These are phyloP conservation scores for Agonum fuliginosum DNA, from an alignment of 2,888 invertebrate genomes.

Conservation along the genomic window DNA sequence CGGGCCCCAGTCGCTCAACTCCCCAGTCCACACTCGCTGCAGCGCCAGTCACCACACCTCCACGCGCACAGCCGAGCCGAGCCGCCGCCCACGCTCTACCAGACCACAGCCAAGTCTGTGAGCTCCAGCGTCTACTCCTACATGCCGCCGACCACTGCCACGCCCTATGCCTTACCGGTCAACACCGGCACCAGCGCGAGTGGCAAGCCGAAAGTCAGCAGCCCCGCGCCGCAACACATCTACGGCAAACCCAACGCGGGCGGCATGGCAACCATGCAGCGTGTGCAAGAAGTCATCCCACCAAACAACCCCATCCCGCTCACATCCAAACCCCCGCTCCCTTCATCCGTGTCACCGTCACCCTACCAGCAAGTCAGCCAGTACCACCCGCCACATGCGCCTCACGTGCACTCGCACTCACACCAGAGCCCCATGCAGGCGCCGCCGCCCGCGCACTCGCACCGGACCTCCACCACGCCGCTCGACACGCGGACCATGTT, in stretches of 20 bases:
- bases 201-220: constrained; percentile 82
- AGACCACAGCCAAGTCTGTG: constrained; percentile 67
- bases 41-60: constrained; percentile 66
- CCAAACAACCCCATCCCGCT: constrained; percentile 75
- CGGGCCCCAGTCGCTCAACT: constrained; percentile 71
- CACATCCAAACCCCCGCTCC: constrained; percentile 75
- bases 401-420: constrained; percentile 69
- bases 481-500: constrained; percentile 65
- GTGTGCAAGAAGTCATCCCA: constrained; percentile 59
- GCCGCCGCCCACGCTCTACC: constrained; percentile 67
- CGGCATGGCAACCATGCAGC: constrained; percentile 72
- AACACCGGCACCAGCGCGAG: constrained; percentile 73
- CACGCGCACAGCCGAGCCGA: constrained; percentile 68
- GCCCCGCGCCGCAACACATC: constrained; percentile 85
- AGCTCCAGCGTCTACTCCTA: constrained; percentile 66
- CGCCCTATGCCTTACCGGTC: constrained; percentile 74
- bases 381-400: constrained; percentile 72
- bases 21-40: constrained; percentile 67
- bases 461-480: constrained; percentile 64
- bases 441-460: constrained; percentile 77
- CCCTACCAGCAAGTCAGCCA: constrained; percentile 74
- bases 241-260: constrained; percentile 80
- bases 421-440: constrained; percentile 68
- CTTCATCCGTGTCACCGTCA: constrained; percentile 73
- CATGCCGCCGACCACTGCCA: constrained; percentile 69